Evolutionary conservation across 1,140 invertebrate species (phyloP).

Genomic region (Heliconius congener): DNA sequence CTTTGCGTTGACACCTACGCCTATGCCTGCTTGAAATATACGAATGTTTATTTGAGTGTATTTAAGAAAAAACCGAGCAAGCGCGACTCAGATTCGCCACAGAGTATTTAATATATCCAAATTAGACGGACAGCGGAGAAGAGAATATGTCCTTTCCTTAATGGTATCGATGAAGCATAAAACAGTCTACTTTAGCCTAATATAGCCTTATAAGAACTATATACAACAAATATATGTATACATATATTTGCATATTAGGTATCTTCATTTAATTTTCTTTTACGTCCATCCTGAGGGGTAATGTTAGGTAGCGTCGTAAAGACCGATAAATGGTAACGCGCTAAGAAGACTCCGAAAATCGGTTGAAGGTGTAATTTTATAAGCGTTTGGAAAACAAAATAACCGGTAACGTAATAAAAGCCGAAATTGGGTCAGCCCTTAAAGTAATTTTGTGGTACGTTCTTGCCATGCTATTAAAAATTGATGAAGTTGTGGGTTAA

Average conservation of each 20-base stretch:
- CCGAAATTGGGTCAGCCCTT: slow-evolving; percentile 26
- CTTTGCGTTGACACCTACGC: too few species aligned
- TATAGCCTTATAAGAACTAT: too few species aligned
- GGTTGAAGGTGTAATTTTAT: slow-evolving; percentile 19
- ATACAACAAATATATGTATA: neutral
- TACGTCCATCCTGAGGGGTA: neutral
- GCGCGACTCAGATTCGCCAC: too few species aligned
- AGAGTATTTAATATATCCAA: too few species aligned
- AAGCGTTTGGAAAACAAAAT: slow-evolving; percentile 21
- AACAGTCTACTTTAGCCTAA: too few species aligned
- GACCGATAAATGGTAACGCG: neutral
- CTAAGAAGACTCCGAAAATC: slow-evolving; percentile 7
- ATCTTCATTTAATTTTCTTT: slow-evolving; percentile 6
- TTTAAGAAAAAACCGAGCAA: too few species aligned
- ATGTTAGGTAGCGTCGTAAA: neutral
- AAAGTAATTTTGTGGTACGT: slow-evolving; percentile 20
- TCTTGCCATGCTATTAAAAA: neutral
- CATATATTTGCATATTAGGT: neutral
- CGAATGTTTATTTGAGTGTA: too few species aligned
- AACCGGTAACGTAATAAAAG: slow-evolving; percentile 20
- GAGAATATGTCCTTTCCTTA: too few species aligned
- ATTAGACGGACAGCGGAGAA: too few species aligned
- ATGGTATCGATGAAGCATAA: too few species aligned
- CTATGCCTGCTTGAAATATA: too few species aligned
- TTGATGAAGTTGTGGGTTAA: neutral